These are phyloP conservation scores for Cecidostiba fungosa DNA, from an alignment of 2,888 invertebrate species.

Conservation along the genomic window DNA sequence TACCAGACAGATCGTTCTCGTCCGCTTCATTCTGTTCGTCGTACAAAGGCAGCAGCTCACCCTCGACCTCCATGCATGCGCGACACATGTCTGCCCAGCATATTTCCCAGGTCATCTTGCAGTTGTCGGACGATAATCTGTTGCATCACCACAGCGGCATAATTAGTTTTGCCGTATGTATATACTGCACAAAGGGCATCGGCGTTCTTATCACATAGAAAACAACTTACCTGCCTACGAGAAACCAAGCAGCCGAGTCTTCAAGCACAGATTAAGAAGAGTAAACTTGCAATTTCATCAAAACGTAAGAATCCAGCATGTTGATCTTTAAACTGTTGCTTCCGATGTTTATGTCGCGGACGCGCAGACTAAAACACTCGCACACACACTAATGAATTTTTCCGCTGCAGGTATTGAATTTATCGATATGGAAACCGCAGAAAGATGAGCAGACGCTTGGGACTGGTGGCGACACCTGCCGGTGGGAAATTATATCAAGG, in stretches of 20 bases:
- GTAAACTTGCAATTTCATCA: neutral
- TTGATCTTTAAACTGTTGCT: constrained; percentile 5
- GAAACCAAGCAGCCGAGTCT: neutral
- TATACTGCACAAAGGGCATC: neutral
- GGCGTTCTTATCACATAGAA: neutral
- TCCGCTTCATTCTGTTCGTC: constrained; percentile 71
- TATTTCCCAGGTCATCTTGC: constrained; percentile 58
- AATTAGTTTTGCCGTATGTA: neutral
- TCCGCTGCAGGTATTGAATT: neutral
- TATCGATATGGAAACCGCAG: neutral
- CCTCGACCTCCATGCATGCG: constrained; percentile 77
- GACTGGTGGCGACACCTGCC: too few relatives aligned
- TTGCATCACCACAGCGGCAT: neutral
- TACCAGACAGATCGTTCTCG: constrained; percentile 72
- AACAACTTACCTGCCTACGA: neutral
- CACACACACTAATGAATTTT: too few relatives aligned
- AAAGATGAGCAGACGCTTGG: too few relatives aligned
- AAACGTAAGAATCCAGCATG: neutral
- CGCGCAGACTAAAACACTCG: neutral
- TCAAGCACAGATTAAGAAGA: neutral
- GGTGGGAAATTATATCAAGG: neutral
- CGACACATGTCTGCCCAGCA: constrained; percentile 74
- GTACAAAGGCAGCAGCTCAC: constrained; percentile 75
- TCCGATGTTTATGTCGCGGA: neutral
- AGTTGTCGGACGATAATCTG: neutral